Evolutionary conservation across 2,888 invertebrate species (phyloP), one percentile per base, ranked within the genome.

Genomic region (Sphaerophoria rueppellii): DNA sequence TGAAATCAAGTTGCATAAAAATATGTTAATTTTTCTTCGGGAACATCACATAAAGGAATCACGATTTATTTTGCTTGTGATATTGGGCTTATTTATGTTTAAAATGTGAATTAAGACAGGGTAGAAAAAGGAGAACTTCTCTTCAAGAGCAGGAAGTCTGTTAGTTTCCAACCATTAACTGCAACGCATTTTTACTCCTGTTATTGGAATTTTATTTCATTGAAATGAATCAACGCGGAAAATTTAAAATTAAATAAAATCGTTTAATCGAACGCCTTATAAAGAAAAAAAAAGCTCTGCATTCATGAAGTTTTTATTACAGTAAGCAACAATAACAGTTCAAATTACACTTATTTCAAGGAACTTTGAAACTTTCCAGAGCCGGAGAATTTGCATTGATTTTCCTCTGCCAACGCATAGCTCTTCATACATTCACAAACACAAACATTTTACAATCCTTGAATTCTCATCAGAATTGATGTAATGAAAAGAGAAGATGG

Each of bases 391-490:
- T n/a, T 11, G 16, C 65, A 65, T 65, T 50, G 65, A 65, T 43
- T 43, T 43, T 65, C 37, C 12, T 16, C 9, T 14, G 3, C 0
- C 14, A 34, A 14, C 24, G 6, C 50, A 52, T 6, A 24, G 16
- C 9, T 6, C 32, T 9, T 6, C 24, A 43, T 3, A 34, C 32
- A n/a, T n/a, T 4, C 34, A 14, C n/a, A 46, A 9, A 14, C 43
- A 32, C 11, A 35, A 16, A 57, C 1, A 37, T 0, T 16, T 7
- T 43, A 16, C 4, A 46, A 65, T 65, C 50, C 65, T 50, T 65
- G 50, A 50, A 61, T 77, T 70, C 37, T 14, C 16, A 76, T 61
- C 61, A 55, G 32, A 32, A 79, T 55, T 43, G 60, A 73, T 16
- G 24, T 24, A 24, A 24, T 61, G 54, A 50, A 35, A 46, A 55